These are phyloP conservation scores for Takifugu flavidus DNA, from an alignment of 2,113 vertebrate genomes.

Conservation along the genomic window DNA sequence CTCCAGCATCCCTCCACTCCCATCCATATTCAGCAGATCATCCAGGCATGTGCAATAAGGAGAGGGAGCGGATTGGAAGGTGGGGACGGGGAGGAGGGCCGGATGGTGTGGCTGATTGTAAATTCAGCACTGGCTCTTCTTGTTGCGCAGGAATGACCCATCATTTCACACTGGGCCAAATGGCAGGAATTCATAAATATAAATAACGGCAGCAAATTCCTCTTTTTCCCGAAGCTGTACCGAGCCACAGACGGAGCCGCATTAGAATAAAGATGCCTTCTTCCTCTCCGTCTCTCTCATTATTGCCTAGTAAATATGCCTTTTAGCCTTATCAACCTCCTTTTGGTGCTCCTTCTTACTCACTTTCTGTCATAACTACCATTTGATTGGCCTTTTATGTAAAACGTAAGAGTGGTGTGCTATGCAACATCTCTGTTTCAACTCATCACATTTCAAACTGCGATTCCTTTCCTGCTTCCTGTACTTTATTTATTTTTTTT, in stretches of 20 bases:
- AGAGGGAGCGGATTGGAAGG: constrained; percentile 18
- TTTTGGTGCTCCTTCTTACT: constrained; percentile 28
- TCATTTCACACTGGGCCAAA: constrained; percentile 81
- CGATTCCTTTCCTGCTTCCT: too few species aligned
- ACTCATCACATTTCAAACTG: not conserved
- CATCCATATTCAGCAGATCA: constrained; percentile 79
- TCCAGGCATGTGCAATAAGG: constrained; percentile 67
- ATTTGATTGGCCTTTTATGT: constrained; percentile 11
- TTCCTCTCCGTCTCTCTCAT: constrained; percentile 42
- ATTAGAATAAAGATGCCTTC: constrained; percentile 67
- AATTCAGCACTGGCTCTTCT: constrained; percentile 80
- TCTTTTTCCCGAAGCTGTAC: constrained; percentile 68
- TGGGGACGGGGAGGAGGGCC: constrained; percentile 10
- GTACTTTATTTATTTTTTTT: too few species aligned
- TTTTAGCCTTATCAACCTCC: constrained; percentile 46
- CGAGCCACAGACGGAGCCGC: constrained; percentile 55
- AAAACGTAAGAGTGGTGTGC: too few species aligned
- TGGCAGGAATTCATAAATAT: constrained; percentile 83
- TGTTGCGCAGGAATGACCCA: constrained; percentile 80
- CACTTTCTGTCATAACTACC: constrained; percentile 20
- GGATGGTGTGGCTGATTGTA: constrained; percentile 63
- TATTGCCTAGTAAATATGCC: constrained; percentile 38
- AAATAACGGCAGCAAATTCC: constrained; percentile 76
- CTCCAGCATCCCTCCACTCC: constrained; percentile 33
- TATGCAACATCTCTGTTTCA: not conserved